phyloP scores from a whole-genome alignment of 2,113 vertebrate species.

The Potamarius usumacintae region DNA sequence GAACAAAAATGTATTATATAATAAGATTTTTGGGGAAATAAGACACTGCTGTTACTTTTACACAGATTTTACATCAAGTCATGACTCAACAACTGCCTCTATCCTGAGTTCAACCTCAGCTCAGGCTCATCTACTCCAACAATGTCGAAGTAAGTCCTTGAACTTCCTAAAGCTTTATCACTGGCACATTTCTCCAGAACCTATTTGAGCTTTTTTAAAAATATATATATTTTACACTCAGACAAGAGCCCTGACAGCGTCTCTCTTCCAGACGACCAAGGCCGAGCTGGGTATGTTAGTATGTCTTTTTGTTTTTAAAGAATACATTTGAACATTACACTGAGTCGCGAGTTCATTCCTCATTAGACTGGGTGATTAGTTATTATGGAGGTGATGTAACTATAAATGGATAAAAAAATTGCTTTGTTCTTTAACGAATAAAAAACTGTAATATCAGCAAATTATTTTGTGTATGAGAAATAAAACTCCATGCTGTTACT shows the following conservation, averaged over 20 bases:
- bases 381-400: background rate
- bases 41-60: constrained; percentile 25
- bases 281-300: constrained; percentile 66
- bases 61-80: constrained; percentile 67
- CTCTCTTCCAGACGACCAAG: constrained; percentile 66
- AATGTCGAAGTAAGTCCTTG: constrained; percentile 62
- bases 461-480: background rate
- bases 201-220: constrained; percentile 11
- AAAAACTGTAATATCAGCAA: background rate
- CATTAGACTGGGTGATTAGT: background rate
- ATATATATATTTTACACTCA: constrained; percentile 57
- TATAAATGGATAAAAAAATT: background rate
- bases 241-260: constrained; percentile 67
- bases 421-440: background rate
- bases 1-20: background rate
- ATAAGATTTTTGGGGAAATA: background rate
- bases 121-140: constrained; percentile 55
- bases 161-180: background rate
- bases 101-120: constrained; percentile 42
- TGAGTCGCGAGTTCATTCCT: background rate
- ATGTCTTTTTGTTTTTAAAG: background rate
- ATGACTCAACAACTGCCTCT: constrained; percentile 61
- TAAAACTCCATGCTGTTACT: background rate
- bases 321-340: background rate
- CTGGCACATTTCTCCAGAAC: background rate